Evolutionary conservation across 2,797 vertebrate species (phyloP).

Genomic region (Betta splendens): DNA sequence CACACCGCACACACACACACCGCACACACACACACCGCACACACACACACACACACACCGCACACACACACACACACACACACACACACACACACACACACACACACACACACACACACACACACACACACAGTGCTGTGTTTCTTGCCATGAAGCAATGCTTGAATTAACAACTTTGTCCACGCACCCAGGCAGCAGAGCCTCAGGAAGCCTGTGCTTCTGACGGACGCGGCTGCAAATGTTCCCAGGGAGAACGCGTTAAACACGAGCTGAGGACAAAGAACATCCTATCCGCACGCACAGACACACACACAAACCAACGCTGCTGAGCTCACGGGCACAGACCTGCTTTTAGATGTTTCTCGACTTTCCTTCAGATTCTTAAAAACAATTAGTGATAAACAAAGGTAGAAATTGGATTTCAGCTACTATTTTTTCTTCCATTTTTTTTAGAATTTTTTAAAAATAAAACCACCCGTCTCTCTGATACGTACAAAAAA

Average conservation of each 20-base stretch:
- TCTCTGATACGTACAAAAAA: slow-evolving; percentile 57
- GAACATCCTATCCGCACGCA: neutral
- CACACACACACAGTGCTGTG: slow-evolving; percentile 26
- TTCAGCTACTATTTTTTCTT: slow-evolving; percentile 31
- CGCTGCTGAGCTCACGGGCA: slow-evolving; percentile 25
- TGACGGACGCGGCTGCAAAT: slow-evolving; percentile 27
- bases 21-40: slow-evolving; percentile 25
- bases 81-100: slow-evolving; percentile 18
- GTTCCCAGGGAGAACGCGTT: slow-evolving; percentile 31
- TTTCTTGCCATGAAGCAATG: slow-evolving; percentile 40
- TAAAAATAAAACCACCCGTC: slow-evolving; percentile 42
- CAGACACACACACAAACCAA: slow-evolving; percentile 1
- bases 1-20: slow-evolving; percentile 28
- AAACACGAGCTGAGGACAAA: slow-evolving; percentile 34
- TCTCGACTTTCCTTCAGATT: slow-evolving; percentile 31
- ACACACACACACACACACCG: slow-evolving; percentile 33
- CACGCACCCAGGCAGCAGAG: slow-evolving; percentile 39
- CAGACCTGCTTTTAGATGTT: slow-evolving; percentile 33
- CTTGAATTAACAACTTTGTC: slow-evolving; percentile 61
- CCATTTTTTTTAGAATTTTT: slow-evolving; percentile 3
- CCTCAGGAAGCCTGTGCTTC: slow-evolving; percentile 29
- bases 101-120: slow-evolving; percentile 27
- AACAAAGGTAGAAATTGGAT: slow-evolving; percentile 34
- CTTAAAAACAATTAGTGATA: neutral
- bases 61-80: slow-evolving; percentile 8